Evolutionary conservation across 1,140 invertebrate species (phyloP), one percentile per base, ranked within the genome.

Genomic region (Ceratosolen fusciceps): DNA sequence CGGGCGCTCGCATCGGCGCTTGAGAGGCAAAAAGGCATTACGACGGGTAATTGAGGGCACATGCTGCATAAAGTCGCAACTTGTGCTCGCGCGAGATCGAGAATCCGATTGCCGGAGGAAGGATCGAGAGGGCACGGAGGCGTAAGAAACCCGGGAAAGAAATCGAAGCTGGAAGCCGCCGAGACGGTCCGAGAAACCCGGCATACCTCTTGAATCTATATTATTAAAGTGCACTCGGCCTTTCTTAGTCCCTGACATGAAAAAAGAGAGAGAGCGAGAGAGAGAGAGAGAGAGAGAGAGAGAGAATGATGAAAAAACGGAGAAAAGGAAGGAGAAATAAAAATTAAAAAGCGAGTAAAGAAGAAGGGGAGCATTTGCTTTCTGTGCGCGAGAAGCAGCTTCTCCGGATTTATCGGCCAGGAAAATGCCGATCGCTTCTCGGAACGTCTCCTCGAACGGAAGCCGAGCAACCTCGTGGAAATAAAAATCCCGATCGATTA

Each of bases 401-500:
- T 65, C 60, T 65, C 21, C 1, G 0, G 29, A 3, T 29, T 10
- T 26, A 26, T 31, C 7, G 37, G 24, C 29, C 34, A 49, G 65
- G 73, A 74, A 62, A 62, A 58, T 43, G 49, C 49, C 16, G 39
- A 74, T 65, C 8, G 73, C 26, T 60, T 74, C 37, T 9, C 5
- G 14, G 24, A 70, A 70, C 19, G 9, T 5, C 12, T 52, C 3
- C 24, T 47, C 34, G 9, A 74, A 60, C 72, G 54, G 72, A 62
- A 47, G 37, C 29, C 14, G 26, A 74, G 58, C 43, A 37, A 74
- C 37, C 2, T 29, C 9, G 37, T 29, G 29, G 31, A 29, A 16
- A 60, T 62, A 60, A 74, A 74, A 74, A 62, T 74, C 24, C 29
- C 1, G 54, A 74, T 62, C 24, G 39, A 74, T 74, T 62, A 47